phyloP scores from a whole-genome alignment of 2,113 vertebrate species.

The Eulemur rufifrons region DNA sequence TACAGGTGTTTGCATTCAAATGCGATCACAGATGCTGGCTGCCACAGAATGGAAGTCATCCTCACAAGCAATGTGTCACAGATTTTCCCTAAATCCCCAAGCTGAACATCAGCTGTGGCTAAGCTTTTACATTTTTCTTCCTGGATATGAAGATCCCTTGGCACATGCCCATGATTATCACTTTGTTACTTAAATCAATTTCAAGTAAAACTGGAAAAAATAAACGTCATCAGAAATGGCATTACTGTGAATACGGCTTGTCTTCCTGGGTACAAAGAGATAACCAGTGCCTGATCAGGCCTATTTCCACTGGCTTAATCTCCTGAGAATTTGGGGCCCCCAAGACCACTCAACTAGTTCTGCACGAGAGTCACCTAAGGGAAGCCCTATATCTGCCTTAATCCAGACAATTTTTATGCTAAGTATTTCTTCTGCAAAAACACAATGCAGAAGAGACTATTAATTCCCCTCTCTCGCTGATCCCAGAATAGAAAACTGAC shows the following conservation, averaged over 20 bases:
- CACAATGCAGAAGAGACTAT: background rate
- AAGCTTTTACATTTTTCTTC: conserved; percentile 21
- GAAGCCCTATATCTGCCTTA: background rate
- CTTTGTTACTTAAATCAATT: conserved; percentile 43
- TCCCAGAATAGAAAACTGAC: background rate
- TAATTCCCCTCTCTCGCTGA: background rate
- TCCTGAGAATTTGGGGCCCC: background rate
- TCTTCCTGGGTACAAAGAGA: background rate
- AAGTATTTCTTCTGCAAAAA: conserved; percentile 49
- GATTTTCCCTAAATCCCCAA: background rate
- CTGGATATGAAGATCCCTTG: background rate
- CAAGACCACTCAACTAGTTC: background rate
- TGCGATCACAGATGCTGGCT: background rate
- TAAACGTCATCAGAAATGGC: background rate
- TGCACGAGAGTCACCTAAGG: background rate
- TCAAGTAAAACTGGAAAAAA: conserved; percentile 1
- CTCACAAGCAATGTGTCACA: background rate
- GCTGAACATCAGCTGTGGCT: background rate
- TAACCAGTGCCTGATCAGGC: background rate
- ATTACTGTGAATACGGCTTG: background rate
- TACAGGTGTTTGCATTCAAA: background rate
- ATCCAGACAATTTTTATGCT: conserved; percentile 51
- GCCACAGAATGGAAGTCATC: background rate
- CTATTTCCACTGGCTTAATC: background rate
- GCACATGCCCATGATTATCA: background rate